Evolutionary conservation across 2,113 vertebrate genomes (phyloP).

Genomic region (Desmodus rotundus): DNA sequence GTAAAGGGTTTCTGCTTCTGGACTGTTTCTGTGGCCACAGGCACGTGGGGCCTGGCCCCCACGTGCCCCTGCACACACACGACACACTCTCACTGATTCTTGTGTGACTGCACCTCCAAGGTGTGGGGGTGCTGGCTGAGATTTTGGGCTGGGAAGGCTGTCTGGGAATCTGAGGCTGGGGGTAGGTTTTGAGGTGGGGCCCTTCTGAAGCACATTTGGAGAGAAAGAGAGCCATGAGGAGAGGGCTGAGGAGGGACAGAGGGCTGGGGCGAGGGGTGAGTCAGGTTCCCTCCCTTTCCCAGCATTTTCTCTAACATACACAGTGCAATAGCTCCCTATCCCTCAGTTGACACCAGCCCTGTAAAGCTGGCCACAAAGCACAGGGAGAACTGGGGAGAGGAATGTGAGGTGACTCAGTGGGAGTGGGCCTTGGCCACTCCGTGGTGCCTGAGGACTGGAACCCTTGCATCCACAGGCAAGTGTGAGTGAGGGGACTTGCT

Average conservation of each 20-base stretch:
- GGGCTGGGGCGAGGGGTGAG: not conserved
- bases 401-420: not conserved
- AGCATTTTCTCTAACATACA: constrained; percentile 20
- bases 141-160: not conserved
- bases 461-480: not conserved
- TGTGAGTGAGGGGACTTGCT: not conserved
- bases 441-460: not conserved
- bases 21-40: not conserved
- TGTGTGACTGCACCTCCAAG: not conserved
- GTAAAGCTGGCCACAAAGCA: not conserved
- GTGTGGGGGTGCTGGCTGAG: not conserved
- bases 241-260: constrained; percentile 23
- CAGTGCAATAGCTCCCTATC: constrained; percentile 68
- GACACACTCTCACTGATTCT: not conserved
- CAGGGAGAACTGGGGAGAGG: constrained; percentile 14
- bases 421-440: not conserved
- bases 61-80: not conserved
- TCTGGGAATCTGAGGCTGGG: not conserved
- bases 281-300: not conserved
- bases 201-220: constrained; percentile 27
- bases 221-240: constrained; percentile 26
- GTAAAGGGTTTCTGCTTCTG: not conserved
- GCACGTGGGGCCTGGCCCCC: not conserved
- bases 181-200: not conserved
- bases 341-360: not conserved